Base-by-base conservation (phyloP, 2,797 vertebrate species). In the Phalloptychus januarius region DNA sequence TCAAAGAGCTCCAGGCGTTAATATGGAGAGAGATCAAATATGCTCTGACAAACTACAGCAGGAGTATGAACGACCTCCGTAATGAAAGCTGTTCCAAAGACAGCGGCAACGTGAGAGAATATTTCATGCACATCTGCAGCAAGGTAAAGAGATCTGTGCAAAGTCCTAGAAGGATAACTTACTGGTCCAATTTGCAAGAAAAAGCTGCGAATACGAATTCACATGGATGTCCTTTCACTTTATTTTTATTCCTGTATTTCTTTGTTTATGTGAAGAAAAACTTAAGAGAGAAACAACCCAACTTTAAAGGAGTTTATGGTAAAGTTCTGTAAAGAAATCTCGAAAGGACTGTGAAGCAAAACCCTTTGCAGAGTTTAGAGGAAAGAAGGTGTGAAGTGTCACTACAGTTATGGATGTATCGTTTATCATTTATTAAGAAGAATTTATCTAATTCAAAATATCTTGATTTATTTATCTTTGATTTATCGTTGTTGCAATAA, bases 1-100 rank as follows among this genome's bases (percentile, higher is more conserved):
- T 65, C 46, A 33, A 65, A 16, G 18, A 67, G 6, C 28, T 79
- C 25, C 46, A 63, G 48, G 38, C 50, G 11, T 54, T 46, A 25
- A 45, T 74, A 46, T 5, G 2, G 6, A 48, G 71, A 38, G 13
- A 50, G 74, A 88, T 63, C 4, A 5, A 56, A 85, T 86, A 4
- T 74, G 78, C 71, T 75, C 40, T 79, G 83, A 85, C 79, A 70
- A 33, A 28, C 75, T 46, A 58, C 77, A 33, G 70, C 72, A 65
- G 50, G n/a, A 13, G 28, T 36, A 11, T 75, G 76, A 77, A 79
- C 77, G 58, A 65, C 40, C 33, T 79, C 36, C 74, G 20, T 48
- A 23, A 50, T 1, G 23, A 50, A 46, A 78, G 48, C 11, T 11
- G 28, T 36, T 78, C 20, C 23, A 18, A 33, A 7, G 15, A 36